Conservation (phyloP, 2,888 invertebrate genomes). For the Cactoblastis cactorum region DNA sequence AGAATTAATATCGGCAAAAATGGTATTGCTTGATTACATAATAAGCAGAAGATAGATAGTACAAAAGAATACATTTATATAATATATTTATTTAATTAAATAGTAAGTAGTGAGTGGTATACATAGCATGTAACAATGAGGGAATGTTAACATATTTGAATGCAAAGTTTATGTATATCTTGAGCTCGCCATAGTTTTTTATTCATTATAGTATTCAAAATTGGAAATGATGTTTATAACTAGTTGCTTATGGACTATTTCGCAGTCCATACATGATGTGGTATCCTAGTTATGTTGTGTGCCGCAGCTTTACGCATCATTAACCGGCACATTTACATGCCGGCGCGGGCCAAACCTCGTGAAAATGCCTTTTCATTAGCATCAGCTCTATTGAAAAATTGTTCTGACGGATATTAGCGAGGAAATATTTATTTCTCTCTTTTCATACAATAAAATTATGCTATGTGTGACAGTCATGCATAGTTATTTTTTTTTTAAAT, state of each 20-base stretch:
- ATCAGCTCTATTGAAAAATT: slow-evolving; percentile 72
- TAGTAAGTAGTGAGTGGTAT: neutral
- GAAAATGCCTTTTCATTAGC: slow-evolving; percentile 77
- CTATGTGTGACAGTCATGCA: too few relatives aligned
- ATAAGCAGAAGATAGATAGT: too few relatives aligned
- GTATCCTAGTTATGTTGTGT: slow-evolving; percentile 45
- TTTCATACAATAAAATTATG: too few relatives aligned
- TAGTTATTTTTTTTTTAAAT: too few relatives aligned
- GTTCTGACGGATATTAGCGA: slow-evolving; percentile 53
- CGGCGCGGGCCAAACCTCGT: slow-evolving; percentile 74
- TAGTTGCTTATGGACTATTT: neutral
- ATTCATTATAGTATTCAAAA: too few relatives aligned
- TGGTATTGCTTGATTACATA: too few relatives aligned
- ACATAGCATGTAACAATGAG: neutral
- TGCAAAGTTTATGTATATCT: too few relatives aligned
- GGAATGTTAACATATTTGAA: neutral
- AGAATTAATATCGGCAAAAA: too few relatives aligned
- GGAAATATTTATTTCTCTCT: slow-evolving; percentile 7
- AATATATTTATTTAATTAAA: neutral
- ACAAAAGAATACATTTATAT: neutral
- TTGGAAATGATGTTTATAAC: too few relatives aligned
- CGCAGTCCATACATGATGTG: neutral
- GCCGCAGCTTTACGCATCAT: slow-evolving; percentile 68
- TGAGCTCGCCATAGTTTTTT: too few relatives aligned
- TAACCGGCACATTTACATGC: slow-evolving; percentile 67